phyloP scores from a whole-genome alignment of 2,113 vertebrate genomes.

The Spheniscus mendiculus region DNA sequence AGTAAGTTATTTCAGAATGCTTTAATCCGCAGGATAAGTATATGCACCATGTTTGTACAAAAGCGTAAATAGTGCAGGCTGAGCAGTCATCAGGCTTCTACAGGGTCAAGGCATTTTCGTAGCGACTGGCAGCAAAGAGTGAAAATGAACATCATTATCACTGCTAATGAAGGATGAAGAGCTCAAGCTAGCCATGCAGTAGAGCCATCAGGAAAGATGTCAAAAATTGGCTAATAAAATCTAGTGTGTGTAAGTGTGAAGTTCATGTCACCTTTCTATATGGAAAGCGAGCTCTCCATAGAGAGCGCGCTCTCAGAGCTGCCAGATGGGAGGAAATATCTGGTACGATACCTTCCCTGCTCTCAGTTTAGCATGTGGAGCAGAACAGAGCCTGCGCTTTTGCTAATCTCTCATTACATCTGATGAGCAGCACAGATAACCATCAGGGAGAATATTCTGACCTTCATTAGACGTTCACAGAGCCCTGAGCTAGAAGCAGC shows the following conservation, averaged over 20 bases:
- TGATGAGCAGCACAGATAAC: background rate
- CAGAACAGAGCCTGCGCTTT: background rate
- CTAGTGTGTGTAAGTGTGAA: conserved; percentile 2
- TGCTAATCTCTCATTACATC: background rate
- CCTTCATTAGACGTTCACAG: background rate
- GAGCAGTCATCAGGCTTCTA: background rate
- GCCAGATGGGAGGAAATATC: background rate
- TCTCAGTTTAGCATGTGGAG: background rate
- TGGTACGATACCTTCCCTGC: background rate
- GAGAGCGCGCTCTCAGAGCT: accelerated
- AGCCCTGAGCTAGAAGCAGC: background rate
- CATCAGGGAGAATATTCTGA: background rate
- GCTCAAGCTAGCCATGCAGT: background rate
- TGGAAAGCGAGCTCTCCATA: background rate
- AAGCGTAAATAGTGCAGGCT: background rate
- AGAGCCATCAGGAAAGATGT: conserved; percentile 21
- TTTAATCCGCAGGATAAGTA: background rate
- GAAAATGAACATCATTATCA: conserved; percentile 3
- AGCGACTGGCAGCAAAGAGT: background rate
- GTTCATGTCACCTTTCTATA: background rate
- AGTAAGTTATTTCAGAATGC: background rate
- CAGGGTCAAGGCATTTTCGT: background rate
- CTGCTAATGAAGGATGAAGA: conserved; percentile 27
- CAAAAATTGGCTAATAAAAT: conserved; percentile 15
- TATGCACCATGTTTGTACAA: background rate